A percentile compares a stretch with the other conserved stretches of the same genome.
Conservation (phyloP, 2,113 vertebrate genomes). For the Choloepus hoffmanni region DNA sequence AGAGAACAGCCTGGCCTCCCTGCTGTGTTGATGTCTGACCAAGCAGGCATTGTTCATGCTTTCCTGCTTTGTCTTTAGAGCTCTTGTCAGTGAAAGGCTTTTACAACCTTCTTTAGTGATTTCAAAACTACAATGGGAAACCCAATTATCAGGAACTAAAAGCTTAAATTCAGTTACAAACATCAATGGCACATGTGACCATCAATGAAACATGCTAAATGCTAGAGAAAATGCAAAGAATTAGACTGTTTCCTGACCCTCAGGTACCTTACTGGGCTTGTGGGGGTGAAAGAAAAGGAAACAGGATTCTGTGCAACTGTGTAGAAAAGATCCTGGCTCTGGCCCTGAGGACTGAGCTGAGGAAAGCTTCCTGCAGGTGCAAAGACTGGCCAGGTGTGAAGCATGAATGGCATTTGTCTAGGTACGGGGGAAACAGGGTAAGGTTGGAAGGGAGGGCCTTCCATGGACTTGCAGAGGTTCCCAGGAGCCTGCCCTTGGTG, state of each 20-base stretch:
- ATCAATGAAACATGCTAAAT: background rate
- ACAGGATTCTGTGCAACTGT: background rate
- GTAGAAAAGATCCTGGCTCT: fast-evolving
- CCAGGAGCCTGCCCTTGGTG: too few relatives aligned
- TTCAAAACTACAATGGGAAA: background rate
- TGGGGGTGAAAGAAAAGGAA: background rate
- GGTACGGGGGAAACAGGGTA: fast-evolving
- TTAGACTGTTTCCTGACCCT: background rate
- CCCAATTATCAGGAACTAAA: background rate
- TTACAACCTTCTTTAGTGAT: background rate
- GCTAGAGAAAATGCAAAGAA: background rate
- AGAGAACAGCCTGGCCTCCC: background rate
- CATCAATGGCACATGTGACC: background rate
- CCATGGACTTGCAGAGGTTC: background rate
- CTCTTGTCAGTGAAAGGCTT: background rate
- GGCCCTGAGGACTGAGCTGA: background rate
- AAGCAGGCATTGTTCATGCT: background rate
- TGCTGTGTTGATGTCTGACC: background rate
- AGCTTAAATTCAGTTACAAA: background rate
- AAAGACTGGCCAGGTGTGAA: background rate
- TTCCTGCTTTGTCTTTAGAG: background rate
- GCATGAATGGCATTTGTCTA: background rate
- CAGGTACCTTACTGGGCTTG: background rate
- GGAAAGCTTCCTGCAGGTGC: background rate
- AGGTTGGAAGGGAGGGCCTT: background rate